Percentiles rank a stretch among this genome's conserved stretches.
phyloP scores from a whole-genome alignment of 1,140 invertebrate genomes.

The Brachionus paranguensis region DNA sequence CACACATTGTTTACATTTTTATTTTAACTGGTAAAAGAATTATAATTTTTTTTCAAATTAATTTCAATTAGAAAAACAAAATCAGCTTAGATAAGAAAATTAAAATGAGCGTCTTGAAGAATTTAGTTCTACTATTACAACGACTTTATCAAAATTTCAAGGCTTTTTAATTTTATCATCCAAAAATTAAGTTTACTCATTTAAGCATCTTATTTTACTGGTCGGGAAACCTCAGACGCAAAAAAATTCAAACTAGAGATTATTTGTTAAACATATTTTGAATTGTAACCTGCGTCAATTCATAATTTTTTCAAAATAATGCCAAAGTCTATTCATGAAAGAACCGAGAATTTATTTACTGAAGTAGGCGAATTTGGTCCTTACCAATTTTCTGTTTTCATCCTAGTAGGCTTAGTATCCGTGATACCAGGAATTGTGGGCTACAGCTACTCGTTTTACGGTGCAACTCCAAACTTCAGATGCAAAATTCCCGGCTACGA shows the following conservation, averaged over 20 bases:
- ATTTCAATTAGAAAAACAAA: no score
- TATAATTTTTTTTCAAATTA: no score
- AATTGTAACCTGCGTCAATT: background rate
- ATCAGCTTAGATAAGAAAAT: no score
- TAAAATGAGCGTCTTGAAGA: no score
- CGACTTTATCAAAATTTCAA: no score
- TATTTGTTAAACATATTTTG: background rate
- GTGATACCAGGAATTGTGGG: background rate
- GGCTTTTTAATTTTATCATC: background rate
- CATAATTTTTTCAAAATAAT: background rate
- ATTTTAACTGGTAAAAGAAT: no score
- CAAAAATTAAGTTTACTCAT: background rate
- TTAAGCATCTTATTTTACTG: background rate
- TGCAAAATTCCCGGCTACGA: background rate
- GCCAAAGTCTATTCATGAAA: background rate
- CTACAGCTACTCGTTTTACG: background rate
- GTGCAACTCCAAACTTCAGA: background rate
- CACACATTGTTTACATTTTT: no score
- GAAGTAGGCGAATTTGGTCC: constrained; percentile 2
- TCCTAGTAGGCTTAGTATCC: background rate
- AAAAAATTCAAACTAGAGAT: background rate
- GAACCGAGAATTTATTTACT: background rate
- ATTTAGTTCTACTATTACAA: no score
- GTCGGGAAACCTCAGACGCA: background rate
- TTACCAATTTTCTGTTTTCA: background rate